Base-by-base conservation (phyloP, 92 coral and sea anemone species). In the Heliopora coerulea region DNA sequence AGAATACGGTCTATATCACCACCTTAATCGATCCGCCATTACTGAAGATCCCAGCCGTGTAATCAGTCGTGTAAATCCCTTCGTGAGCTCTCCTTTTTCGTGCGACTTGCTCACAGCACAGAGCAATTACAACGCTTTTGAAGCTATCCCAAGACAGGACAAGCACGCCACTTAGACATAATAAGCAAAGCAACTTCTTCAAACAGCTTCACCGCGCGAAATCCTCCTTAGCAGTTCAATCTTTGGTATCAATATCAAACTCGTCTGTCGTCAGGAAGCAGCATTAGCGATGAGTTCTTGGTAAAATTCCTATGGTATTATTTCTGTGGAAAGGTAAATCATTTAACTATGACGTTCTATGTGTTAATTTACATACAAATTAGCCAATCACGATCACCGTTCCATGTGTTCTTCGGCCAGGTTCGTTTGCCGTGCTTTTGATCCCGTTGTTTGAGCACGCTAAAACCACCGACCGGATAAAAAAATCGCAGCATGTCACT, bases 141-240 rank as follows among this genome's bases (percentile, higher is more conserved):
- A 8, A 15, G n/a, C 52, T 46, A 46, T 46, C 52, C 52, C 52
- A n/a, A 46, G 52, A 46, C 52, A 10, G 52, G 52, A 46, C 52
- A 46, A 46, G 52, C n/a, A 6, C 52, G 2, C 52, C n/a, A n/a
- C 52, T 8, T 15, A 6, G 17, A n/a, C 52, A 46, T 46, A 46
- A 46, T 46, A 37, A 11, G 6, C n/a, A 46, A 46, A 2, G n/a
- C 15, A 6, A n/a, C 52, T 8, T 46, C n/a, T 46, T 46, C n/a
- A 6, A 46, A 6, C 39, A 44, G 37, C 41, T 17, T 8, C 48
- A 14, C 58, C 20, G 24, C 49, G 30, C 5, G 35, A 15, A 25
- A 46, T 14, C 29, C 24, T 2, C 14, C n/a, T 46, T 46, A 28
- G 29, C 12, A 44, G 32, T 32, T 13, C 40, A 67, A 44, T 30